A percentile compares a stretch with the other conserved stretches of the same genome.
These are phyloP conservation scores for Aphelinus atriplicis DNA, from an alignment of 1,140 invertebrate genomes.

Conservation along the genomic window DNA sequence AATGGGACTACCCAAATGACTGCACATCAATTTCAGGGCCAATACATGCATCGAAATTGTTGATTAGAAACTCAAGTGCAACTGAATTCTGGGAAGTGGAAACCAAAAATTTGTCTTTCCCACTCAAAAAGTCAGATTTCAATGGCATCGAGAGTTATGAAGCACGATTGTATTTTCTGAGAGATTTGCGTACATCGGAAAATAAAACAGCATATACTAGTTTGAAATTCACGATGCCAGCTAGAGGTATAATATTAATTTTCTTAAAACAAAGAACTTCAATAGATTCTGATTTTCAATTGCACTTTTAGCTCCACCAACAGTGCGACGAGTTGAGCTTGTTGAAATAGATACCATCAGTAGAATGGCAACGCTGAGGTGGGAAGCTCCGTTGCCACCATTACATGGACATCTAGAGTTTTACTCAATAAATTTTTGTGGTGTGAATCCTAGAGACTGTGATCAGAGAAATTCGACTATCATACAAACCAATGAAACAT, in stretches of 20 bases:
- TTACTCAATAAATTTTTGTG: constrained; percentile 16
- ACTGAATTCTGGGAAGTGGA: not conserved
- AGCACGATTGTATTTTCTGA: constrained; percentile 7
- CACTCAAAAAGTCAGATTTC: constrained; percentile 8
- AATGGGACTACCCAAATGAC: constrained; percentile 28
- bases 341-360: constrained; percentile 20
- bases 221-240: constrained; percentile 10
- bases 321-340: constrained; percentile 12
- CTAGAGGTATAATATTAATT: constrained; percentile 24
- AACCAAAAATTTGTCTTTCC: constrained; percentile 15
- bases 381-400: constrained; percentile 11
- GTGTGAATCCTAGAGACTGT: not conserved
- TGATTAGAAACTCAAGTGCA: constrained; percentile 1
- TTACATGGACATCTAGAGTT: constrained; percentile 18
- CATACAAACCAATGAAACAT: constrained; percentile 33
- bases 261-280: no score
- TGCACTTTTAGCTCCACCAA: constrained; percentile 20
- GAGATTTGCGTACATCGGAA: not conserved
- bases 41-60: constrained; percentile 11
- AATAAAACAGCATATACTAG: constrained; percentile 16
- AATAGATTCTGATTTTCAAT: no score
- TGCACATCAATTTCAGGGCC: constrained; percentile 25
- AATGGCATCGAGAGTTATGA: constrained; percentile 19
- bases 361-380: constrained; percentile 6
- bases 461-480: not conserved